Base-by-base conservation (phyloP, 2,888 invertebrate species). In the Resseliella maxima region DNA sequence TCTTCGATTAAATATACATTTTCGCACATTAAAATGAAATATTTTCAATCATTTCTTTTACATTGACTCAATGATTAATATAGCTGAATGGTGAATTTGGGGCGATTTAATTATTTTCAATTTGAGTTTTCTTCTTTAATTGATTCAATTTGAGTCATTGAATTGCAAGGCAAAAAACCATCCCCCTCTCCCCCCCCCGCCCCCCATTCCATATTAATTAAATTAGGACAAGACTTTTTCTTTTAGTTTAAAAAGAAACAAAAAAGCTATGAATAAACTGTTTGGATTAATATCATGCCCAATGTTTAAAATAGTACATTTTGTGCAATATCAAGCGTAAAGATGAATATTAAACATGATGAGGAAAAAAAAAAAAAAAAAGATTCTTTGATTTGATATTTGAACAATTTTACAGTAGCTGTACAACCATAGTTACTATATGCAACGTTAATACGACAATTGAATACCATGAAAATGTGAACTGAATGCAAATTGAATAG, bases 401-500 rank as follows among this genome's bases (percentile, higher is more conserved):
- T n/a, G n/a, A n/a, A n/a, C n/a, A n/a, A n/a, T n/a, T n/a, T n/a
- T n/a, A n/a, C n/a, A n/a, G n/a, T n/a, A n/a, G n/a, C n/a, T n/a
- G n/a, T n/a, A n/a, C n/a, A n/a, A n/a, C n/a, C n/a, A n/a, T n/a
- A n/a, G n/a, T n/a, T n/a, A n/a, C n/a, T n/a, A n/a, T n/a, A n/a
- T n/a, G n/a, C n/a, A n/a, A n/a, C n/a, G n/a, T n/a, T n/a, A n/a
- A n/a, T n/a, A n/a, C n/a, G n/a, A n/a, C n/a, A n/a, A n/a, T n/a
- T n/a, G n/a, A n/a, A n/a, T n/a, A n/a, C n/a, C n/a, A n/a, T n/a
- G n/a, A 15, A 72, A 72, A 31, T 72, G 27, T 31, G 15, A 72
- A 35, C 72, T 72, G 27, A 72, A 59, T 59, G 59, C 24, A 59
- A 59, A 59, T 59, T n/a, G n/a, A n/a, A n/a, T n/a, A n/a, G n/a